A percentile compares a stretch with the other conserved stretches of the same genome.
Evolutionary conservation across 2,888 invertebrate species (phyloP).

Genomic region (Athalia cordata): DNA sequence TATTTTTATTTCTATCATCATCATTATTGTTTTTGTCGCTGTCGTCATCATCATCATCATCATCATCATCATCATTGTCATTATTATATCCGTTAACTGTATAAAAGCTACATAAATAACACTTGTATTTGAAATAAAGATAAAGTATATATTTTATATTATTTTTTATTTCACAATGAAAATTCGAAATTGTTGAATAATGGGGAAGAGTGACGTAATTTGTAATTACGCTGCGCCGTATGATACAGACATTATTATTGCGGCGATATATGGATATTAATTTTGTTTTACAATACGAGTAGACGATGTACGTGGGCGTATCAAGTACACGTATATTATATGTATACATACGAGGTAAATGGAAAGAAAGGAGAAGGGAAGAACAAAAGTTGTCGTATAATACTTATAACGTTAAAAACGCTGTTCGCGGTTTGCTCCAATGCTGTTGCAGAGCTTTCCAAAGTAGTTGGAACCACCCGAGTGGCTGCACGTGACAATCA

Average conservation of each 20-base stretch:
- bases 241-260: too few relatives aligned
- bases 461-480: constrained; percentile 52
- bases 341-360: background rate
- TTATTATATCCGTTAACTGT: constrained; percentile 50
- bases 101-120: background rate
- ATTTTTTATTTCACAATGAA: constrained; percentile 56
- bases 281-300: too few relatives aligned
- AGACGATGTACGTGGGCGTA: too few relatives aligned
- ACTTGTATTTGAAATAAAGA: constrained; percentile 53
- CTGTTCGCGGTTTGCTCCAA: constrained; percentile 53
- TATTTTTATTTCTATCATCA: constrained; percentile 17
- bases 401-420: constrained; percentile 6
- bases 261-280: too few relatives aligned
- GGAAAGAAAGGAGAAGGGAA: background rate
- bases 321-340: too few relatives aligned
- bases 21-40: constrained; percentile 39
- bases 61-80: background rate
- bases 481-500: constrained; percentile 70
- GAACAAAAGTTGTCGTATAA: constrained; percentile 1
- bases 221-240: too few relatives aligned
- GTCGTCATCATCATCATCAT: background rate
- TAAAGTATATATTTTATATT: constrained; percentile 60
- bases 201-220: too few relatives aligned
- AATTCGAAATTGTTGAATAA: constrained; percentile 30
- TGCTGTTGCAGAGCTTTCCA: too few relatives aligned